phyloP scores from a whole-genome alignment of 2,113 vertebrate genomes.

The Sclerurus mexicanus region DNA sequence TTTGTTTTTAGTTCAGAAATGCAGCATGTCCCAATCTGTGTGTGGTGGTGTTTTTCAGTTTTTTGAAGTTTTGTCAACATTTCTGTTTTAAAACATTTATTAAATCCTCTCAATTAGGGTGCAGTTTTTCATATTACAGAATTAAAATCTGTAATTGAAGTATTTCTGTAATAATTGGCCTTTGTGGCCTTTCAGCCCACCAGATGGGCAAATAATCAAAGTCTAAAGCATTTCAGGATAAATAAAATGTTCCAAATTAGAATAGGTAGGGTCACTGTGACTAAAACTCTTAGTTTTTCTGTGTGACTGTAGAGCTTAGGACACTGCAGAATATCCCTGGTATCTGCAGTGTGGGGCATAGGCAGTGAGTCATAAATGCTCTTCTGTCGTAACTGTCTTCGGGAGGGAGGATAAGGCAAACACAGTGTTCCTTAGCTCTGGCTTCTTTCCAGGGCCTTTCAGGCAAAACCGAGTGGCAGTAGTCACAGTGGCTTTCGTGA shows the following conservation, averaged over 20 bases:
- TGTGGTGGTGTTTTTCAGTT: neutral
- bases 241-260: neutral
- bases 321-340: neutral
- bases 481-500: neutral
- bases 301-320: neutral
- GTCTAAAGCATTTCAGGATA: neutral
- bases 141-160: neutral
- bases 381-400: neutral
- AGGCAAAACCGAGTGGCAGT: neutral
- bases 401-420: neutral
- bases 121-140: neutral
- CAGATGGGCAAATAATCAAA: neutral
- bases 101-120: neutral
- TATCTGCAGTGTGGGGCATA: neutral
- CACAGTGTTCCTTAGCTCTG: neutral
- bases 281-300: neutral
- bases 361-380: neutral
- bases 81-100: conserved; percentile 35
- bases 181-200: neutral
- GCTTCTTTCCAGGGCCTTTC: neutral
- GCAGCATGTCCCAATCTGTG: neutral
- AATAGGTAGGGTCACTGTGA: neutral
- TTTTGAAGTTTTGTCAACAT: conserved; percentile 1
- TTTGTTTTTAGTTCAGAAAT: neutral
- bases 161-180: neutral